Percentiles rank a stretch among this genome's conserved stretches.
Evolutionary conservation across 2,888 invertebrate genomes (phyloP).

Genomic region (Phorcus lineatus): DNA sequence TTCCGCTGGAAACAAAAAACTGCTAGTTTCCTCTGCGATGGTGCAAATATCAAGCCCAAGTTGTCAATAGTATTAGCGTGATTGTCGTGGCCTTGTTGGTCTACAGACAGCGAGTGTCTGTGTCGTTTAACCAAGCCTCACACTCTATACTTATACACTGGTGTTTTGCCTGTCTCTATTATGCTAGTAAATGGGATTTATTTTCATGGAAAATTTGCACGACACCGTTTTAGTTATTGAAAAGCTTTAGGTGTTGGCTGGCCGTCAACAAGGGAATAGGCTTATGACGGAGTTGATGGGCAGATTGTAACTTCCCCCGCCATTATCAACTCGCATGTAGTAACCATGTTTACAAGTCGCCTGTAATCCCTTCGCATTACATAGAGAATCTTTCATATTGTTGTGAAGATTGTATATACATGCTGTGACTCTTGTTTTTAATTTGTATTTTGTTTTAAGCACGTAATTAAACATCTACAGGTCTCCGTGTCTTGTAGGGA

Average conservation of each 20-base stretch:
- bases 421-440: too few relatives aligned
- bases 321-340: not conserved
- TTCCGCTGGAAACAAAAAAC: not conserved
- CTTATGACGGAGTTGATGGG: not conserved
- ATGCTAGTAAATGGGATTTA: slow-evolving; percentile 16
- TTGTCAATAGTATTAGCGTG: not conserved
- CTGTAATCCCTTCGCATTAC: not conserved
- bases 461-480: too few relatives aligned
- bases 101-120: not conserved
- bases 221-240: slow-evolving; percentile 23
- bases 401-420: too few relatives aligned
- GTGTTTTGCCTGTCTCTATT: not conserved
- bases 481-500: too few relatives aligned
- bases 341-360: not conserved
- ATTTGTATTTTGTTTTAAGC: too few relatives aligned
- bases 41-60: not conserved
- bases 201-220: slow-evolving; percentile 22
- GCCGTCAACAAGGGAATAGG: not conserved
- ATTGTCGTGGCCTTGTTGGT: not conserved
- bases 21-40: not conserved
- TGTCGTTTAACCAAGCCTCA: not conserved
- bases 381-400: not conserved
- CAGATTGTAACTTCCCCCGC: not conserved
- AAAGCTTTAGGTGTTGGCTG: slow-evolving; percentile 18
- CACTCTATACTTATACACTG: not conserved